Base-by-base conservation (phyloP, 1,140 invertebrate species). In the Saccostrea cuccullata region DNA sequence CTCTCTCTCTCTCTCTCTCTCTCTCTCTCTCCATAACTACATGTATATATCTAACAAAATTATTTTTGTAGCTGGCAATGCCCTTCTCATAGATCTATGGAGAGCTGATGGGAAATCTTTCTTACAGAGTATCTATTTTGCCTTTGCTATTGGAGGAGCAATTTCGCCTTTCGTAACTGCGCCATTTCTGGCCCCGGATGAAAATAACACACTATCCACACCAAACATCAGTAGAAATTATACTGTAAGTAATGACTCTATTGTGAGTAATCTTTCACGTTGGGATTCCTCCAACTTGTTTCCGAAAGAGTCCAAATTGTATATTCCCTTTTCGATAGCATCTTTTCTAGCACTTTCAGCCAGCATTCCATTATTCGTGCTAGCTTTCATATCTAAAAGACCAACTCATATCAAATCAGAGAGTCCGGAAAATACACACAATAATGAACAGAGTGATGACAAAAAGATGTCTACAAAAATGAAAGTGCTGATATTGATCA, bases 11-110 rank as follows among this genome's bases (percentile, higher is more conserved):
- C 30, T 36, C 30, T 36, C 30, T 36, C 30, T 36, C 30, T 36
- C 30, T 36, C 30, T 36, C 30, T 36, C 30, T 36, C 30, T 36
- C 30, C 30, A 36, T 36, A 36, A 36, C 30, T 36, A 36, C 30
- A 36, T 36, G 30, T 47, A 47, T 47, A 8, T 47, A 47, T 47
- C 5, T 9, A 47, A 8, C 0, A 47, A 47, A 20, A 64, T 6
- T 64, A 20, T 82, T 67, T 87, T 88, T 89, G 85, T 92, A 95
- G 95, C 94, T 86, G 94, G 94, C 9, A 96, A 96, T 93, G 94
- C 95, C 9, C 90, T 94, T 70, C 94, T 95, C 86, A 87, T 96
- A 40, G 90, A 94, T 82, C 90, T 95, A 8, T 96, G 96, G 96
- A 94, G 94, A 0, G 91, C 93, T 55, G 92, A 95, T 55, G 95